Conservation (phyloP, 2,888 invertebrate species). For the Aspidapion aeneum region DNA sequence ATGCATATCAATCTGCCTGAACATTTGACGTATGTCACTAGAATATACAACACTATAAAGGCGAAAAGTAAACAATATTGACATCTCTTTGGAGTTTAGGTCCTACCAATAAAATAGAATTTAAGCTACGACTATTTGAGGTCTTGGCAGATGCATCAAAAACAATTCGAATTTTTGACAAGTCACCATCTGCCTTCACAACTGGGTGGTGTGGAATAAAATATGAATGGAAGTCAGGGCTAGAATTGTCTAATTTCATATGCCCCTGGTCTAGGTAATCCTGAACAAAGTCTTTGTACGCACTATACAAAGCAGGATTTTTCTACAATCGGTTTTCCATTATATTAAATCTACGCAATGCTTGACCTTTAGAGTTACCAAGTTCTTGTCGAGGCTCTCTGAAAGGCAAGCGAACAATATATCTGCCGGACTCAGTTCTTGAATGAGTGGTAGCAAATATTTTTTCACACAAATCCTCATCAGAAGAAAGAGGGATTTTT, state of each 20-base stretch:
- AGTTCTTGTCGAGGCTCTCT: neutral
- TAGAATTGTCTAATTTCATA: neutral
- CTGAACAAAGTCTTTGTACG: neutral
- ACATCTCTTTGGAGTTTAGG: neutral
- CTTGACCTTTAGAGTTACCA: neutral
- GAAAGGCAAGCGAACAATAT: neutral
- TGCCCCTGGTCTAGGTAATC: neutral
- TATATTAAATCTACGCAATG: neutral
- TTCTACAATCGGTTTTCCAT: neutral
- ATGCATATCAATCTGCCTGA: constrained; percentile 3
- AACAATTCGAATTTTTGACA: neutral
- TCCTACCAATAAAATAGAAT: neutral
- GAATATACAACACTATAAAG: constrained; percentile 1
- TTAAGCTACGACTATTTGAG: neutral
- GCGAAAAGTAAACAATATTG: constrained; percentile 1
- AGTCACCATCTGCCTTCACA: neutral
- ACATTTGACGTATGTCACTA: constrained; percentile 13
- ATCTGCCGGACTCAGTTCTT: no score
- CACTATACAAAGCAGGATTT: neutral
- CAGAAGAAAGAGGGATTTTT: neutral
- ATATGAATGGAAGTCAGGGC: neutral
- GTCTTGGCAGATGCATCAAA: constrained; percentile 2
- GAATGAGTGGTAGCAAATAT: no score
- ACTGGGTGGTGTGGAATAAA: neutral
- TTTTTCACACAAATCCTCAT: no score